Base-by-base conservation (phyloP, 2,888 invertebrate genomes). In the Criorhina ranunculi region DNA sequence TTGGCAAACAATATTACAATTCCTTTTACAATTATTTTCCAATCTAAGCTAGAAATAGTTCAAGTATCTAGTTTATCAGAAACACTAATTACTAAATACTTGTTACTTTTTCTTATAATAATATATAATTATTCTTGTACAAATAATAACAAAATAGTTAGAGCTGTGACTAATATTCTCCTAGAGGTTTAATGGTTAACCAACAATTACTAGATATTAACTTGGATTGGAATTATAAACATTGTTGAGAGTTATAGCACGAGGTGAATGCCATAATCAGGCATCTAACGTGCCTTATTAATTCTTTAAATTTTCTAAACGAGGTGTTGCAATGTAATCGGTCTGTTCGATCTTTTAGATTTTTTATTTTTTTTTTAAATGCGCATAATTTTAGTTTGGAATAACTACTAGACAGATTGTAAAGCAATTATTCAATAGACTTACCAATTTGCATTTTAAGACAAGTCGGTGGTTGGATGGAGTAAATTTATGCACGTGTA, bases 381-480 rank as follows among this genome's bases (percentile, higher is more conserved):
- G 78, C 15, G 5, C 53, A 78, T 62, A 46, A 40, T 46, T 70
- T 62, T 17, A 2, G 5, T 2, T 12, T 24, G 5, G 11, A 31
- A 35, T 15, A 19, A 15, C 33, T n/a, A 29, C 19, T 60, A 53
- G 29, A 37, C 55, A 37, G 55, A 70, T 62, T 78, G 62, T 8
- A 33, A 35, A 8, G 17, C 9, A 78, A 70, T 62, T 64, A 78
- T 49, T 55, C 44, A 46, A 44, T 31, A 46, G 15, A 35, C n/a
- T 53, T 11, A 15, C 11, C 6, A 55, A 78, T 78, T 70, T 62
- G 62, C 60, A 70, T 69, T 70, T 78, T 64, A 19, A 46, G 40
- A 33, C n/a, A 49, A 31, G 11, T 44, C 29, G 2, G 0, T 17
- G n/a, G 5, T 11, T 7, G 17, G 37, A 6, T 2, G 7, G 19